Conservation (phyloP, 2,797 vertebrate genomes). For the Diglossa cyanea region DNA sequence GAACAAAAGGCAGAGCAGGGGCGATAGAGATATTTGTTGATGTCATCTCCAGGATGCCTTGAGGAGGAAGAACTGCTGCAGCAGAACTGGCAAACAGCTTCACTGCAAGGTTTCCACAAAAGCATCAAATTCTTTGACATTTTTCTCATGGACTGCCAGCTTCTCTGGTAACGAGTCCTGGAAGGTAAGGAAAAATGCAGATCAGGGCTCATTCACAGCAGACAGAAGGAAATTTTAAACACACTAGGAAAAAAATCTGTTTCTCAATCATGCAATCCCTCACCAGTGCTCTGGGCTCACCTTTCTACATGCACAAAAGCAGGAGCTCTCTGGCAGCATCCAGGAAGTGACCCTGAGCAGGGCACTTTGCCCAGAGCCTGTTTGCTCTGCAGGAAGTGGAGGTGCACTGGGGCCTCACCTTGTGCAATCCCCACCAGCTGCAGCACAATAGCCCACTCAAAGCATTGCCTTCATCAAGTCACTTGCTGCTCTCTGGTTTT, state of each 20-base stretch:
- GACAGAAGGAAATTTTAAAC: not conserved
- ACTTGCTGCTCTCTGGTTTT: not conserved
- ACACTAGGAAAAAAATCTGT: not conserved
- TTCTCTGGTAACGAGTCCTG: constrained; percentile 98
- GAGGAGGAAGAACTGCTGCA: constrained; percentile 32
- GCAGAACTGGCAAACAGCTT: constrained; percentile 23
- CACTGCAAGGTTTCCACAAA: constrained; percentile 98
- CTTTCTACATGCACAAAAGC: not conserved
- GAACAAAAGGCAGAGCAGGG: constrained; percentile 31
- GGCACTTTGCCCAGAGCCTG: not conserved
- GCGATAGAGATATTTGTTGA: not conserved
- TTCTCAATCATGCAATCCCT: not conserved
- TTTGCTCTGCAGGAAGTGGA: not conserved
- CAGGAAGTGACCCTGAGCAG: not conserved
- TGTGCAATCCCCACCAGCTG: not conserved
- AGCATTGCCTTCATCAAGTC: not conserved
- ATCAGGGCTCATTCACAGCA: not conserved
- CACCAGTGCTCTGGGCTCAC: not conserved
- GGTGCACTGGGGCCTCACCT: not conserved
- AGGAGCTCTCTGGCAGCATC: not conserved
- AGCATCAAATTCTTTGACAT: constrained; percentile 96
- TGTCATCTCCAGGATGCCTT: constrained; percentile 29
- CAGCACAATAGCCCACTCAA: not conserved
- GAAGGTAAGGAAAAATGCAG: not conserved
- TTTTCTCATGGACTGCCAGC: constrained; percentile 94